phyloP scores from a whole-genome alignment of 1,140 invertebrate species.

The Scaptomyza graminum region DNA sequence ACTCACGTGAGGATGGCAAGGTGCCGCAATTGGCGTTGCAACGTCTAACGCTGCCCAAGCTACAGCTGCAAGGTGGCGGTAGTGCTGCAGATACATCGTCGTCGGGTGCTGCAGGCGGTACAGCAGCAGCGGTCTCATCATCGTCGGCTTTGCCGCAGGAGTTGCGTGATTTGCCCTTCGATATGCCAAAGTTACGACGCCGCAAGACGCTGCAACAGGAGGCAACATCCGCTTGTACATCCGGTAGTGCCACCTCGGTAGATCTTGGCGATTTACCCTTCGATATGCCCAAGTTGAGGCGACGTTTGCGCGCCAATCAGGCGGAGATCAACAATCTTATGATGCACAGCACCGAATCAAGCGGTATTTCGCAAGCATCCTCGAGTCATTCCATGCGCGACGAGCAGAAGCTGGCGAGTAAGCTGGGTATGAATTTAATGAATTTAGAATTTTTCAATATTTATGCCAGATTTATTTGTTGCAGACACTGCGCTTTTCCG shows the following conservation, averaged over 20 bases:
- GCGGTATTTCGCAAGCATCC: slow-evolving; percentile 90
- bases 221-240: slow-evolving; percentile 85
- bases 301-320: slow-evolving; percentile 85
- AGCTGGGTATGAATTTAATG: slow-evolving; percentile 57
- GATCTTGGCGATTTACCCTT: slow-evolving; percentile 92
- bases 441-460: background rate
- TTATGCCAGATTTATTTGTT: background rate
- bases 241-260: slow-evolving; percentile 89
- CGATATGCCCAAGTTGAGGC: slow-evolving; percentile 93
- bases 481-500: slow-evolving; percentile 84
- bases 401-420: slow-evolving; percentile 85
- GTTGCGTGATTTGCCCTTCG: slow-evolving; percentile 92
- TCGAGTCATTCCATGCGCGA: slow-evolving; percentile 91
- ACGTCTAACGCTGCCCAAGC: slow-evolving; percentile 86
- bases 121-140: slow-evolving; percentile 36
- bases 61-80: slow-evolving; percentile 83
- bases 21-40: slow-evolving; percentile 85
- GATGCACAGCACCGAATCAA: slow-evolving; percentile 86
- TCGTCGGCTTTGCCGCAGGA: slow-evolving; percentile 87
- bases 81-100: slow-evolving; percentile 58
- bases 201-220: slow-evolving; percentile 85
- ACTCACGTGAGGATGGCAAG: slow-evolving; percentile 90
- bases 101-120: slow-evolving; percentile 4
- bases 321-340: slow-evolving; percentile 75
- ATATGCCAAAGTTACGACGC: slow-evolving; percentile 94